A percentile compares a stretch with the other conserved stretches of the same genome.
phyloP scores from a whole-genome alignment of 2,888 invertebrate genomes.

The Hypsopygia costalis region DNA sequence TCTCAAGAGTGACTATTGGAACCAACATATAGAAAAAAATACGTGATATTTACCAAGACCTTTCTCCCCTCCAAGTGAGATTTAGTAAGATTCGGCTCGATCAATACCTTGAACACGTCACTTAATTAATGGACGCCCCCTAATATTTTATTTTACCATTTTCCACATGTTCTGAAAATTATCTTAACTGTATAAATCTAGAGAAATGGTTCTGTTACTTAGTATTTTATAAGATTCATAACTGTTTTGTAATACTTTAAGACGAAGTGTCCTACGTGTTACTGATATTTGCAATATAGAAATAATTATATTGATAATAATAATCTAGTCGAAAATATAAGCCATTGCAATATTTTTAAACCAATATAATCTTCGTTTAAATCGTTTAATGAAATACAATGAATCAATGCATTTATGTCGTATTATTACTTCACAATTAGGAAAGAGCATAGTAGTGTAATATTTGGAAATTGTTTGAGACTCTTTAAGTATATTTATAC shows the following conservation, averaged over 20 bases:
- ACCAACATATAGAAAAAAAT: too few relatives aligned
- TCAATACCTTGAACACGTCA: too few relatives aligned
- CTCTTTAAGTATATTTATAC: conserved; percentile 29
- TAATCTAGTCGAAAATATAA: conserved; percentile 77
- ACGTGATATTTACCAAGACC: too few relatives aligned
- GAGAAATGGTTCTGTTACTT: conserved; percentile 13
- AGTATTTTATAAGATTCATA: conserved; percentile 4
- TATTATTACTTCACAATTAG: conserved; percentile 25
- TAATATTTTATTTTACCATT: conserved; percentile 10
- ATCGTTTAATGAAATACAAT: conserved; percentile 35
- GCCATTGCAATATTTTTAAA: conserved; percentile 76
- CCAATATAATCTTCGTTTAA: conserved; percentile 34
- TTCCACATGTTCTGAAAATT: conserved; percentile 2
- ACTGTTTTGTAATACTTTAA: neutral
- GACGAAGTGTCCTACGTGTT: conserved; percentile 5
- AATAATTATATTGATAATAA: conserved; percentile 67
- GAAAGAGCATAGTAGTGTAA: conserved; percentile 3
- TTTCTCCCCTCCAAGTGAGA: too few relatives aligned
- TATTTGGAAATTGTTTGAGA: conserved; percentile 25
- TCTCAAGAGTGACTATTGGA: too few relatives aligned
- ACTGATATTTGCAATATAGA: conserved; percentile 50
- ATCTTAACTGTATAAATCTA: conserved; percentile 9
- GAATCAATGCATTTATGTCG: conserved; percentile 45
- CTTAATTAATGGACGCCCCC: too few relatives aligned
- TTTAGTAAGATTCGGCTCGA: too few relatives aligned